These are phyloP conservation scores for Ditula angustiorana DNA, from an alignment of 2,888 invertebrate species.

Conservation along the genomic window DNA sequence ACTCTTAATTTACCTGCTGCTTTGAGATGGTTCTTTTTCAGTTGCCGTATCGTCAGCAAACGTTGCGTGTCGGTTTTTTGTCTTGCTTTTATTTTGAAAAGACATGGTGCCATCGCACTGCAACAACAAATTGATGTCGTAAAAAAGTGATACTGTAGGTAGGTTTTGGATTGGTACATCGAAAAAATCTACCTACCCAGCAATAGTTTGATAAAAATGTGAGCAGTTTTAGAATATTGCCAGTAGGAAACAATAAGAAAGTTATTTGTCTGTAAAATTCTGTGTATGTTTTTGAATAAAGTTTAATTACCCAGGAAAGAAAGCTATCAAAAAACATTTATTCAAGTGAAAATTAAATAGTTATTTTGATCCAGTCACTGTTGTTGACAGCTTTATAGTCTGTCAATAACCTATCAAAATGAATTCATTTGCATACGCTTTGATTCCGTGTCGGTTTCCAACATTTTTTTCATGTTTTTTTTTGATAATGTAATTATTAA, in stretches of 20 bases:
- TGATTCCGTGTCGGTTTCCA: no score
- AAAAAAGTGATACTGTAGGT: not conserved
- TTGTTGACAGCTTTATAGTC: not conserved
- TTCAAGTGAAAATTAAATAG: not conserved
- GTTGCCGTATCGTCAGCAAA: slow-evolving; percentile 54
- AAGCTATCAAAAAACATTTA: not conserved
- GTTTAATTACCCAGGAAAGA: not conserved
- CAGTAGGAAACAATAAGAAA: not conserved
- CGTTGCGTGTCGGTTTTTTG: slow-evolving; percentile 49
- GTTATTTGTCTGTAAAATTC: no score
- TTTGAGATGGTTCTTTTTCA: slow-evolving; percentile 57
- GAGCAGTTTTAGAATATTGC: not conserved
- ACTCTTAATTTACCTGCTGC: slow-evolving; percentile 59
- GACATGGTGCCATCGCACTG: slow-evolving; percentile 47
- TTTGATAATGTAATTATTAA: no score
- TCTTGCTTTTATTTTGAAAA: slow-evolving; percentile 42
- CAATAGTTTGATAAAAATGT: not conserved
- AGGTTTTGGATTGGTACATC: not conserved
- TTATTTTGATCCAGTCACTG: not conserved
- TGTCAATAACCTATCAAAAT: not conserved
- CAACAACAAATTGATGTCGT: slow-evolving; percentile 22
- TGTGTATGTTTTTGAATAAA: no score
- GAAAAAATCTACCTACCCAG: not conserved
- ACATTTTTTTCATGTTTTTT: no score
- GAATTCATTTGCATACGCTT: not conserved